phyloP scores from a whole-genome alignment of 2,888 invertebrate genomes.

The Ramazzottius varieornatus region DNA sequence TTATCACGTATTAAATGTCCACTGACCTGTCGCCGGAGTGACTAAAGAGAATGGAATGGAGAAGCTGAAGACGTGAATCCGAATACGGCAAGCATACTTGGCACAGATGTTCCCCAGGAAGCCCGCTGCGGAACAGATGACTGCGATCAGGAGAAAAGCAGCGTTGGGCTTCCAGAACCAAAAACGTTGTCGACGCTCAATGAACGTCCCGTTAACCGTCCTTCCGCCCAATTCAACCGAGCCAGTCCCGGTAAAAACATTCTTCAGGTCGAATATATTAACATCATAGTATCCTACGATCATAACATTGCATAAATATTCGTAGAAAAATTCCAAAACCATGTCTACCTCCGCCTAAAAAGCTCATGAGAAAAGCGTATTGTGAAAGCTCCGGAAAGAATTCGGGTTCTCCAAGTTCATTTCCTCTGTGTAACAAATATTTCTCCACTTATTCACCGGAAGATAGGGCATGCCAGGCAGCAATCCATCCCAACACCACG shows the following conservation, averaged over 20 bases:
- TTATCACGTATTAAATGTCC: not conserved
- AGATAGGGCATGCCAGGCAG: not conserved
- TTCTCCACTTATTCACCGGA: not conserved
- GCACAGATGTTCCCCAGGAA: not conserved
- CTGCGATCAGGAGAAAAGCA: not conserved
- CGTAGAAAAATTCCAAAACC: too few relatives aligned
- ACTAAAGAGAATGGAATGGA: not conserved
- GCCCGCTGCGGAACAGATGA: not conserved
- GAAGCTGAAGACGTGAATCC: slow-evolving; percentile 1
- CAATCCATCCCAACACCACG: not conserved
- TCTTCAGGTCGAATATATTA: not conserved
- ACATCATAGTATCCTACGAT: too few relatives aligned
- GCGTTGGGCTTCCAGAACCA: slow-evolving; percentile 1
- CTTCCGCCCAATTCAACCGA: not conserved
- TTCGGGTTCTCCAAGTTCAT: too few relatives aligned
- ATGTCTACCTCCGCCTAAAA: too few relatives aligned
- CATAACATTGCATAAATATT: too few relatives aligned
- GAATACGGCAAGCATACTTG: not conserved
- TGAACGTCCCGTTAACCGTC: not conserved
- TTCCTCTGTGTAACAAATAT: too few relatives aligned
- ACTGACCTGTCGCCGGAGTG: not conserved
- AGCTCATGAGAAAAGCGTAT: too few relatives aligned
- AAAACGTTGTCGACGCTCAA: not conserved
- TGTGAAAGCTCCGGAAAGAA: too few relatives aligned
- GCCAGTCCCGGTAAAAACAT: not conserved